These are phyloP conservation scores for Ophion ventricosus DNA, from an alignment of 2,888 invertebrate species.

Conservation along the genomic window DNA sequence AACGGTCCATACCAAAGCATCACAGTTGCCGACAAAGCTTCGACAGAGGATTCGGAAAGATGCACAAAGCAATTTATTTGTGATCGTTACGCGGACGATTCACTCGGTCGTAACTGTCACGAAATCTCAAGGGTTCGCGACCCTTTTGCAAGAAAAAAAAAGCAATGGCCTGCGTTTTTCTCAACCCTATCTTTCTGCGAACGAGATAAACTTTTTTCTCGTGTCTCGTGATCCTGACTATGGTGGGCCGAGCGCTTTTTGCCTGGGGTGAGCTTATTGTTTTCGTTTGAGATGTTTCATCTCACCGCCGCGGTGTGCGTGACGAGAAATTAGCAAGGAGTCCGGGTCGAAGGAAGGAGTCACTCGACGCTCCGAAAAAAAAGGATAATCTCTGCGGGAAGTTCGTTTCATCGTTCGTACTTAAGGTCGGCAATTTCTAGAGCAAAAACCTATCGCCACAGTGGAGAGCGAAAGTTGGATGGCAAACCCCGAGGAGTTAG, in stretches of 20 bases:
- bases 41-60: too few relatives aligned
- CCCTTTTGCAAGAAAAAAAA: too few relatives aligned
- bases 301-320: slow-evolving; percentile 5
- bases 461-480: background rate
- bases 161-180: background rate
- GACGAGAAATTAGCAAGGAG: slow-evolving; percentile 25
- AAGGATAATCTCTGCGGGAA: slow-evolving; percentile 18
- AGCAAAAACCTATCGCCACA: background rate
- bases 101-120: background rate
- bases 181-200: slow-evolving; percentile 10
- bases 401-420: background rate
- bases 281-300: slow-evolving; percentile 2
- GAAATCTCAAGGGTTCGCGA: slow-evolving; percentile 1
- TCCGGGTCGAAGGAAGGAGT: slow-evolving; percentile 14
- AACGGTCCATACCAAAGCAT: too few relatives aligned
- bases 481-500: slow-evolving; percentile 9
- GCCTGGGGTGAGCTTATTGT: slow-evolving; percentile 24
- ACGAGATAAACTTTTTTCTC: slow-evolving; percentile 23
- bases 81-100: too few relatives aligned
- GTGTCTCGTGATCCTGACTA: slow-evolving; percentile 8
- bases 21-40: too few relatives aligned
- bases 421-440: background rate
- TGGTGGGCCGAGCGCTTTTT: background rate
- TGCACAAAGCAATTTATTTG: too few relatives aligned
- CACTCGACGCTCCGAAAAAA: slow-evolving; percentile 8